Base-by-base conservation (phyloP, 2,797 vertebrate genomes). In the Remorina albescens region DNA sequence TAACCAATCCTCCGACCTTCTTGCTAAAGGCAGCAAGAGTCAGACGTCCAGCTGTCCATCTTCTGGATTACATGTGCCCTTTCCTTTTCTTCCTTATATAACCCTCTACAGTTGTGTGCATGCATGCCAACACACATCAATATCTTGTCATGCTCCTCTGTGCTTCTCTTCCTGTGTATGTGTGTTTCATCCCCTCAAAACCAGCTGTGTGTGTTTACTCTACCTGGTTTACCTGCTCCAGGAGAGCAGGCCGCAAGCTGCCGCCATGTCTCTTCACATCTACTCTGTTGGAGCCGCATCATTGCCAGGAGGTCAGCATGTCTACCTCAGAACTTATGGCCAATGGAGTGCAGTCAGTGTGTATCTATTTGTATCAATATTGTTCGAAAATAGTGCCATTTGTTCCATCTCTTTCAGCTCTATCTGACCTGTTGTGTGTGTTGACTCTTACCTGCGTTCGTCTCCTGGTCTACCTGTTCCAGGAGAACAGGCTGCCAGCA, bases 141-240 rank as follows among this genome's bases (percentile, higher is more conserved):
- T 46, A 71, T 73, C 16, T 60, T 60, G 47, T 80, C 16, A 25
- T 13, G 8, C 49, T 53, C 36, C 26, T 71, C 23, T 26, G 2
- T 67, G 65, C 49, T n/a, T 60, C 60, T 61, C 42, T 70, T 26
- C 41, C 21, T 74, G 42, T 53, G 25, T 79, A 36, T 75, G 49
- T 76, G 49, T 74, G 53, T 84, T 74, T 62, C 55, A 15, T 83
- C 58, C 36, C 47, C 64, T 71, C 78, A 74, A 86, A 83, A 90
- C 88, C 89, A 91, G 89, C 74, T 81, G 72, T 67, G 84, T 79
- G 58, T 87, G 67, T 85, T 90, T 87, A 89, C 78, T 82, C 71
- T 87, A 87, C 90, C 90, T 88, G 87, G 90, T 86, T 92, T 82
- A 92, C 91, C 91, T 92, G 91, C 87, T 92, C 60, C 69, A 75